These are phyloP conservation scores for Moxostoma hubbsi DNA, from an alignment of 2,797 vertebrate species.

Conservation along the genomic window DNA sequence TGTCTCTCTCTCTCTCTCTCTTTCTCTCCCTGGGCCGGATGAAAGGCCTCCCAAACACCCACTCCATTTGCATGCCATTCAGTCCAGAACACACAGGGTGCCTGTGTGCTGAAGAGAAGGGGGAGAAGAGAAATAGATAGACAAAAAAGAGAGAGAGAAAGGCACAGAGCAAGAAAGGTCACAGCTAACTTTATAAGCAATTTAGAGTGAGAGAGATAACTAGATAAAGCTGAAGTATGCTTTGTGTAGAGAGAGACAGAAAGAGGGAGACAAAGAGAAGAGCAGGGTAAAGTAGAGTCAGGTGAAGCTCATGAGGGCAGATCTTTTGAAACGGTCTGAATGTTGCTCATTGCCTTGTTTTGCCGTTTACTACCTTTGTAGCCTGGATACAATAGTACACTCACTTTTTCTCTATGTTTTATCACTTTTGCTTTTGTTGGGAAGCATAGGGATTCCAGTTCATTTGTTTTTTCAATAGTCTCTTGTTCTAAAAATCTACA, in stretches of 20 bases:
- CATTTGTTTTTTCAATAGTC: background rate
- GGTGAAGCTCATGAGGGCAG: constrained; percentile 80
- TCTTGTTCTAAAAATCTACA: background rate
- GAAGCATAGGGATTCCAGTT: background rate
- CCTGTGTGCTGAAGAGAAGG: constrained; percentile 74
- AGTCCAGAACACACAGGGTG: constrained; percentile 83
- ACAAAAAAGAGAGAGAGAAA: constrained; percentile 36
- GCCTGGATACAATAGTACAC: constrained; percentile 40
- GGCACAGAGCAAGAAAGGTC: constrained; percentile 52
- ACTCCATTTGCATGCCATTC: constrained; percentile 83
- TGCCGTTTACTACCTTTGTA: constrained; percentile 57
- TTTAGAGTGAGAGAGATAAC: constrained; percentile 38
- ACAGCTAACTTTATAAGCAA: constrained; percentile 50
- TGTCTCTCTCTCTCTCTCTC: constrained; percentile 37
- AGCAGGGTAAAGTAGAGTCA: constrained; percentile 76
- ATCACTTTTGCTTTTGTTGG: constrained; percentile 20
- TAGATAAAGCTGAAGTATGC: constrained; percentile 35
- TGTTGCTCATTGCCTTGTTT: constrained; percentile 66
- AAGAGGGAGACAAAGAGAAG: constrained; percentile 35
- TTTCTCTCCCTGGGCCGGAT: constrained; percentile 70
- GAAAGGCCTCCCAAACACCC: constrained; percentile 83
- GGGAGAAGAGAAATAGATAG: constrained; percentile 38
- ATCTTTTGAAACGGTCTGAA: constrained; percentile 70
- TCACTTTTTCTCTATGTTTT: constrained; percentile 9
- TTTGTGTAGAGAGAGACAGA: constrained; percentile 34